Percentiles rank a stretch among this genome's conserved stretches.
Conservation (phyloP, 2,888 invertebrate species). For the Alcis repandata region DNA sequence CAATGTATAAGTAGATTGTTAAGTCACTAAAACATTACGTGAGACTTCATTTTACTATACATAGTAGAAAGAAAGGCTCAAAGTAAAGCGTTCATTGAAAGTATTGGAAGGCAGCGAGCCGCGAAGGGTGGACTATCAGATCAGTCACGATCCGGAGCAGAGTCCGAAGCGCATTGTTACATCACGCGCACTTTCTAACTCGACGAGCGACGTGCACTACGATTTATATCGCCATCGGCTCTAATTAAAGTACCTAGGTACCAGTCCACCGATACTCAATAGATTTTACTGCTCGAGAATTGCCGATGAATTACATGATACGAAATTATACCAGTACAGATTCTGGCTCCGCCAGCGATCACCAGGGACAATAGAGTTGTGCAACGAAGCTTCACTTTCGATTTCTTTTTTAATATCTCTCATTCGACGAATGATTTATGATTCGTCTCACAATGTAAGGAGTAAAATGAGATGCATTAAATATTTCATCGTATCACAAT, state of each 20-base stretch:
- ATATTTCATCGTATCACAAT: constrained; percentile 53
- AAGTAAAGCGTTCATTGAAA: constrained; percentile 37
- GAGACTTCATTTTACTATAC: not conserved
- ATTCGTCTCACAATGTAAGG: constrained; percentile 46
- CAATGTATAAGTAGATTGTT: too few species aligned
- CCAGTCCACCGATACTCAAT: constrained; percentile 58
- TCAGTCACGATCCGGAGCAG: constrained; percentile 65
- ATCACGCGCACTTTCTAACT: constrained; percentile 78
- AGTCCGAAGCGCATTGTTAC: constrained; percentile 71
- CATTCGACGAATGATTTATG: constrained; percentile 59
- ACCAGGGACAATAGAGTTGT: constrained; percentile 74
- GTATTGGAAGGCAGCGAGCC: constrained; percentile 48
- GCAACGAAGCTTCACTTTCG: constrained; percentile 70
- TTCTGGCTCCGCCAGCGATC: constrained; percentile 48
- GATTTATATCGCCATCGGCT: constrained; percentile 75
- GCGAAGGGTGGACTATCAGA: constrained; percentile 61
- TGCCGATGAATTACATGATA: constrained; percentile 65
- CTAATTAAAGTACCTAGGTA: constrained; percentile 67
- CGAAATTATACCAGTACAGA: constrained; percentile 45
- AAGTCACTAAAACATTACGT: too few species aligned
- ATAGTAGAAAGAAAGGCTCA: constrained; percentile 10
- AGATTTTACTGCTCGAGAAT: constrained; percentile 55
- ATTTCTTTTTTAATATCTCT: constrained; percentile 66
- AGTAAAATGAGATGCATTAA: constrained; percentile 55
- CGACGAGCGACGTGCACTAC: constrained; percentile 65